phyloP scores from a whole-genome alignment of 1,140 invertebrate genomes.

The Copidosoma floridanum region DNA sequence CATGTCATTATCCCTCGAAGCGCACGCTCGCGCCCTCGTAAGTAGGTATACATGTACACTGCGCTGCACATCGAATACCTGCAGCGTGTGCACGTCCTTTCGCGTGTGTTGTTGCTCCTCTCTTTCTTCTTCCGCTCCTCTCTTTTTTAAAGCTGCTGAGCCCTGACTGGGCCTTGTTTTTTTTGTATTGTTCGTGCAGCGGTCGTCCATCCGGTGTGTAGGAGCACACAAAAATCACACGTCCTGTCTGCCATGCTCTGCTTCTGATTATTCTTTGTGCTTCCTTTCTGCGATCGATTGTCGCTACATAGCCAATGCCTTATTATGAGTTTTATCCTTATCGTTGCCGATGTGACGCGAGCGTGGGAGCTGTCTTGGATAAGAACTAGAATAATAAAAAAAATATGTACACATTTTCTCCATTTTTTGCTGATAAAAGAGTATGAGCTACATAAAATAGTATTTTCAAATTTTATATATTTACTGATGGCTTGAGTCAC shows the following conservation, averaged over 20 bases:
- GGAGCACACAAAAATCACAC: slow-evolving; percentile 2
- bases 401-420: too few species aligned
- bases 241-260: background rate
- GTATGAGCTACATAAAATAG: too few species aligned
- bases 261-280: too few species aligned
- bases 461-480: too few species aligned
- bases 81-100: background rate
- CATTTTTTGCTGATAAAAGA: too few species aligned
- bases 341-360: too few species aligned
- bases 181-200: background rate
- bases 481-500: too few species aligned
- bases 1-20: slow-evolving; percentile 18
- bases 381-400: too few species aligned
- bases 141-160: background rate
- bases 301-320: background rate
- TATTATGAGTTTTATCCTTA: too few species aligned
- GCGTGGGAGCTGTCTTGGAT: too few species aligned
- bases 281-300: slow-evolving; percentile 9
- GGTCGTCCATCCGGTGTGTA: background rate
- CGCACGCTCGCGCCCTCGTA: background rate
- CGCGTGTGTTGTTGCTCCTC: slow-evolving; percentile 11
- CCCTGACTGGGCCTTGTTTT: background rate
- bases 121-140: too few species aligned
- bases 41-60: background rate
- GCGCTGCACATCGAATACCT: background rate